Evolutionary conservation across 2,888 invertebrate species (phyloP).

Genomic region (Labia minor): DNA sequence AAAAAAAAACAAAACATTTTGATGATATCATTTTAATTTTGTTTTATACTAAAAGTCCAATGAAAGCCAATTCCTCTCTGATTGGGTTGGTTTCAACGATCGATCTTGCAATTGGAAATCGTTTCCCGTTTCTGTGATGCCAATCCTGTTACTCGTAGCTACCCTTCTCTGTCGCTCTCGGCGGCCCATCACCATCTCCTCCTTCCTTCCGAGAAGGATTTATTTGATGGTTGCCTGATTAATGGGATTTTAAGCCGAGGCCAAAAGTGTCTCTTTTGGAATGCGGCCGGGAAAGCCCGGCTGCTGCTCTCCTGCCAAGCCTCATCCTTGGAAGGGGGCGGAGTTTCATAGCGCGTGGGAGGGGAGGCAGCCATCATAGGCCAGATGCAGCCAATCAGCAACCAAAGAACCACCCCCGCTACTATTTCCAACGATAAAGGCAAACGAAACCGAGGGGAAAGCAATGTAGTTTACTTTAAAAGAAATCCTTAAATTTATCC

Average conservation of each 20-base stretch:
- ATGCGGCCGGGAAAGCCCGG: neutral
- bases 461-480: no score
- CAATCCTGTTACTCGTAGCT: neutral
- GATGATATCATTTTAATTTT: no score
- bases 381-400: neutral
- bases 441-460: no score
- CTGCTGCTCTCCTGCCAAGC: conserved; percentile 7
- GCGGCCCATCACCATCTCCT: neutral
- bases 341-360: neutral
- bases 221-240: conserved; percentile 48
- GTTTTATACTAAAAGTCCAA: no score
- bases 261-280: conserved; percentile 22
- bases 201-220: conserved; percentile 28
- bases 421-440: neutral
- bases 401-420: neutral
- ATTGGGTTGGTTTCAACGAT: conserved; percentile 7
- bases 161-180: conserved; percentile 14
- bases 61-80: no score
- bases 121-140: neutral
- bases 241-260: conserved; percentile 56
- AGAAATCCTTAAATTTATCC: no score
- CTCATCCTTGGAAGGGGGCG: neutral
- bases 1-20: no score
- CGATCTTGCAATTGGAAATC: neutral
- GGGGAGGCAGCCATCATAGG: conserved; percentile 13